phyloP scores from a whole-genome alignment of 2,888 invertebrate genomes.

The Byasa hedistus region DNA sequence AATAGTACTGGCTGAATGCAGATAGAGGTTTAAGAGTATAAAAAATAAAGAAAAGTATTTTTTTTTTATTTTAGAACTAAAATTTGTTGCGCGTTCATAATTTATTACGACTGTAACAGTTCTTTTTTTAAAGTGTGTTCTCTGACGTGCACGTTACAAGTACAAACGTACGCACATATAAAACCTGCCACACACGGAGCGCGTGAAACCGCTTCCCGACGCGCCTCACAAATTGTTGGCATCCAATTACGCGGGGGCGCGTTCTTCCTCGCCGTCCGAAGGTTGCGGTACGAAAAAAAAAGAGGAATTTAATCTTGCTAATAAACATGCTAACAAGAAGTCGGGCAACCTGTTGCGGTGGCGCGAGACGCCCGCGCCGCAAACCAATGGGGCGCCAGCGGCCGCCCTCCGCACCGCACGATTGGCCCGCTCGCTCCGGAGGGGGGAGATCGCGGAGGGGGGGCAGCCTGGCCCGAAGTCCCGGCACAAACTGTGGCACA shows the following conservation, averaged over 20 bases:
- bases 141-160: background rate
- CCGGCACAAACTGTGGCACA: constrained; percentile 68
- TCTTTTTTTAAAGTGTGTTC: background rate
- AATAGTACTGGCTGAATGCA: too few relatives aligned
- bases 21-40: too few relatives aligned
- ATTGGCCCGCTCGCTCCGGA: constrained; percentile 55
- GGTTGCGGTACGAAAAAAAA: constrained; percentile 57
- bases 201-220: constrained; percentile 31
- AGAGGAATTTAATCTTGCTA: constrained; percentile 77
- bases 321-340: constrained; percentile 78
- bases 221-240: constrained; percentile 52
- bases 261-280: constrained; percentile 53
- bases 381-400: constrained; percentile 69
- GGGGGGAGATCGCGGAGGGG: constrained; percentile 45
- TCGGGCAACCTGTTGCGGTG: constrained; percentile 80
- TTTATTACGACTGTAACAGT: too few relatives aligned
- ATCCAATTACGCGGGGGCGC: constrained; percentile 54
- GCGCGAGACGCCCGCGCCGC: constrained; percentile 64
- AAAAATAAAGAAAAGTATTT: too few relatives aligned
- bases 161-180: background rate
- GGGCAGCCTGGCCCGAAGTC: constrained; percentile 52
- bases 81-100: too few relatives aligned
- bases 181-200: background rate
- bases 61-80: too few relatives aligned
- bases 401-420: constrained; percentile 66